Conservation (phyloP, 2,113 vertebrate species). For the Opisthocomus hoazin region DNA sequence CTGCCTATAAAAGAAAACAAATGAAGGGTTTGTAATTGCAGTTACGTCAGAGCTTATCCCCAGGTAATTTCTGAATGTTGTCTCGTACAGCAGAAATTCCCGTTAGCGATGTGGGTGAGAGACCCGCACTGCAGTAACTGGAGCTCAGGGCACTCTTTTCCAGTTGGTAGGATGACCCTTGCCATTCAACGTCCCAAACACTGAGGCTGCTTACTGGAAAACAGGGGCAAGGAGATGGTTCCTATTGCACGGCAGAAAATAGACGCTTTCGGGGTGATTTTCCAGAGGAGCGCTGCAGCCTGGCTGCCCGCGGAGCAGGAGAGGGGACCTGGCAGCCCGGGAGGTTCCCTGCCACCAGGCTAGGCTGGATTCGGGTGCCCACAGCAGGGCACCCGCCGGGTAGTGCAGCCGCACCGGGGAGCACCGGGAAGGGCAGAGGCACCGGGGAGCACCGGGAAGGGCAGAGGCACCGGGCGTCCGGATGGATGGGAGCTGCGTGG, state of each 20-base stretch:
- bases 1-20: neutral
- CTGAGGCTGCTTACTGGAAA: neutral
- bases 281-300: neutral
- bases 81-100: neutral
- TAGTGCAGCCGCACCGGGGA: neutral
- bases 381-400: neutral
- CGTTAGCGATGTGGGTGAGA: neutral
- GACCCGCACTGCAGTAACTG: neutral
- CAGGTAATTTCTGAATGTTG: neutral
- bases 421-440: neutral
- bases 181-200: neutral
- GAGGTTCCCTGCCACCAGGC: neutral
- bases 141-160: neutral
- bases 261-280: neutral
- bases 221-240: neutral
- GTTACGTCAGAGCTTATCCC: neutral
- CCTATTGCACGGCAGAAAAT: neutral
- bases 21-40: neutral
- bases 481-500: accelerated
- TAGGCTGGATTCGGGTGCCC: neutral
- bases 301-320: neutral
- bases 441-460: neutral
- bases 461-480: too few relatives aligned
- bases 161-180: neutral
- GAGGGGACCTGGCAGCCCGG: accelerated